Conservation (phyloP, 2,888 invertebrate genomes). For the Pseudococcus longispinus region DNA sequence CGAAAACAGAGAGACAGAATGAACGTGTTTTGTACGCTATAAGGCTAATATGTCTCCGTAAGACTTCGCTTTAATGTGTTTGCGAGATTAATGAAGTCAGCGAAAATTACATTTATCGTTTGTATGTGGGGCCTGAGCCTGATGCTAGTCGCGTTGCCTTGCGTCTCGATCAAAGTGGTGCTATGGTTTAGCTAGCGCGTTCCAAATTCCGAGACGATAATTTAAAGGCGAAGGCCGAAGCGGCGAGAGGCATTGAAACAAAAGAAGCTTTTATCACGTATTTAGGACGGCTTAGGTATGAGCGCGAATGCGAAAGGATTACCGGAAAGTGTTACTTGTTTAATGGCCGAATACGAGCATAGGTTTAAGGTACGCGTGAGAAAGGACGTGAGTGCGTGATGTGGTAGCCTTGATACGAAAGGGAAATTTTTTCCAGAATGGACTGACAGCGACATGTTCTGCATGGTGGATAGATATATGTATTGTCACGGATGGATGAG, state of each 20-base stretch:
- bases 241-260: background rate
- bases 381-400: background rate
- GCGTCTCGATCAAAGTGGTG: background rate
- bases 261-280: background rate
- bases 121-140: background rate
- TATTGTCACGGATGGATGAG: background rate
- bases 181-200: too few species aligned
- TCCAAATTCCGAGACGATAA: background rate
- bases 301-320: background rate
- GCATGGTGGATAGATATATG: background rate
- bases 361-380: background rate
- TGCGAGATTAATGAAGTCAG: constrained; percentile 38
- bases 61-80: constrained; percentile 22
- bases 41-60: constrained; percentile 34
- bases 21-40: background rate
- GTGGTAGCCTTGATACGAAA: background rate
- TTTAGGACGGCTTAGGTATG: background rate
- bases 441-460: background rate
- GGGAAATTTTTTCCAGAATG: background rate
- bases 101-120: constrained; percentile 46
- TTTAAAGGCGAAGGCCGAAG: background rate
- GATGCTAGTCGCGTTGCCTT: background rate
- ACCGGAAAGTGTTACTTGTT: background rate
- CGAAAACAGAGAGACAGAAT: background rate
- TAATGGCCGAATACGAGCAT: background rate